Base-by-base conservation (phyloP, 2,797 vertebrate species). In the Cryptoprocta ferox region DNA sequence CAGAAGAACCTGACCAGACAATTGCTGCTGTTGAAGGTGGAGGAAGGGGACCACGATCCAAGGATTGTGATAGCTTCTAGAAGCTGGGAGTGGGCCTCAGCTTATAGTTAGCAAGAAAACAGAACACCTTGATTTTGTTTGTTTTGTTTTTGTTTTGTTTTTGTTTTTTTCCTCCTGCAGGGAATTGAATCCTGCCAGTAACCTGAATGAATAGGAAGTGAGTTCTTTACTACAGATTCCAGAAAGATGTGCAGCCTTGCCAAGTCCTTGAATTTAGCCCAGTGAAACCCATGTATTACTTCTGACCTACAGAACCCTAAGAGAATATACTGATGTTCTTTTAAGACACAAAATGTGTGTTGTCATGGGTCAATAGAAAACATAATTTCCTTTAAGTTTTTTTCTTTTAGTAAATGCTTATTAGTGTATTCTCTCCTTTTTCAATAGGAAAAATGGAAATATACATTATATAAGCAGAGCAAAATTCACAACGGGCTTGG, bases 331-430 rank as follows among this genome's bases (percentile, higher is more conserved):
- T 19, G 32, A 6, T 50, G 28, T 63, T 45, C 6, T 42, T 61
- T 42, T 68, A 80, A 81, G n/a, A 15, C 45, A 61, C 30, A 42
- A 45, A 59, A 7, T 73, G 12, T 78, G 28, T 76, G 39, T 79
- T 80, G 14, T 80, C 56, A 53, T 24, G 7, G 3, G 63, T 68
- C 35, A 39, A 32, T 16, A 75, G 39, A 84, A 85, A 88, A 76
- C 19, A 48, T 18, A n/a, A 73, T 68, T 91, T 15, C 12, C 13
- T 87, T 95, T 78, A 82, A 39, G 26, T 39, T 71, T 84, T 73
- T 92, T 70, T 90, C 30, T 24, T 93, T 86, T 87, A 90, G 24
- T 87, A 10, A 63, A 61, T 84, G n/a, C 48, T 95, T 76, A 80
- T 86, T 82, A 73, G 13, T 85, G 9, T 56, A 16, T 66, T 39